Evolutionary conservation across 2,113 vertebrate species (phyloP).

Genomic region (Ceuthmochares aereus): DNA sequence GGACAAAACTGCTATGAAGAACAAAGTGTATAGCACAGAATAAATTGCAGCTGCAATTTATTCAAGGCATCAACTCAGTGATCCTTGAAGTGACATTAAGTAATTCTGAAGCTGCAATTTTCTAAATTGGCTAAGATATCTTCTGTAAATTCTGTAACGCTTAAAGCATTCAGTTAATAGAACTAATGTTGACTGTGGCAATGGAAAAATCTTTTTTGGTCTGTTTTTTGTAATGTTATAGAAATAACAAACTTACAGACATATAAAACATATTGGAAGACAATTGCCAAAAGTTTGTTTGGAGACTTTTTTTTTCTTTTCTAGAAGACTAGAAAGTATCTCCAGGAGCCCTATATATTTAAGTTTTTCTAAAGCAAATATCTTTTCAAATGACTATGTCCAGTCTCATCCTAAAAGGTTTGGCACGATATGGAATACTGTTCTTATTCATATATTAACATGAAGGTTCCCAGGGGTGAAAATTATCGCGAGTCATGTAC

Average conservation of each 20-base stretch:
- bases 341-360: not conserved
- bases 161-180: conserved; percentile 28
- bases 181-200: not conserved
- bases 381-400: not conserved
- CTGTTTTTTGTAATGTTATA: not conserved
- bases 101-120: not conserved
- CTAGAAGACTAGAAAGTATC: not conserved
- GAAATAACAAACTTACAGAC: not conserved
- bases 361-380: not conserved
- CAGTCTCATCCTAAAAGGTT: not conserved
- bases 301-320: not conserved
- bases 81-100: not conserved
- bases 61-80: not conserved
- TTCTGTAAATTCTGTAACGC: not conserved
- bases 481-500: not conserved
- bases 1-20: conserved; percentile 35
- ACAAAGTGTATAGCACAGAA: not conserved
- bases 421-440: not conserved
- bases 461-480: not conserved
- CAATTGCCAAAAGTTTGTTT: not conserved
- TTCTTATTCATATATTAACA: not conserved
- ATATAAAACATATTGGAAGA: not conserved
- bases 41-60: conserved; percentile 24
- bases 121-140: not conserved
- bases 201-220: not conserved